Conservation (phyloP, 1,140 invertebrate species). For the Eueides isabella region DNA sequence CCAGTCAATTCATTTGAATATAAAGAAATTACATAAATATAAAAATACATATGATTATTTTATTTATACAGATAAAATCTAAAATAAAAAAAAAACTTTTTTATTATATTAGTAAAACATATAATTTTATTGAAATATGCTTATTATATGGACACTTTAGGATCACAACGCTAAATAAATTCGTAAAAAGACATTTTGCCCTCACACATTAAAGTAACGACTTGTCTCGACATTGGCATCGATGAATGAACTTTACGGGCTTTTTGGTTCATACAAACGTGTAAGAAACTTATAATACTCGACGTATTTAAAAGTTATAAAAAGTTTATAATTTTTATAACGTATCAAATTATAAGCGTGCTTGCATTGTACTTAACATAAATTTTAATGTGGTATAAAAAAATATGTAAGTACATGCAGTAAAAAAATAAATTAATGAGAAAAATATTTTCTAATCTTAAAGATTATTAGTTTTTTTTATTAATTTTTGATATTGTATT, state of each 20-base stretch:
- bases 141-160: conserved; percentile 48
- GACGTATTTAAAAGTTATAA: background rate
- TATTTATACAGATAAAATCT: background rate
- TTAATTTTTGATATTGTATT: too few species aligned
- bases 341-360: conserved; percentile 3
- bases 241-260: conserved; percentile 19
- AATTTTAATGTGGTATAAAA: conserved; percentile 11
- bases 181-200: conserved; percentile 32
- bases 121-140: conserved; percentile 57
- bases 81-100: background rate
- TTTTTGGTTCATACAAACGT: background rate
- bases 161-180: conserved; percentile 35
- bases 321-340: conserved; percentile 7
- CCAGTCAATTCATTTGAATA: too few species aligned
- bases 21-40: too few species aligned
- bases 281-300: conserved; percentile 4
- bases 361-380: conserved; percentile 4
- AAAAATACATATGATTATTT: too few species aligned
- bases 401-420: background rate
- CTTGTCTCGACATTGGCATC: conserved; percentile 22
- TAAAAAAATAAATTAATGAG: background rate
- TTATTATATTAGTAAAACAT: conserved; percentile 12
- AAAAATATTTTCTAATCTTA: too few species aligned
- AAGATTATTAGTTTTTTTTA: too few species aligned
- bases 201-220: conserved; percentile 36